A percentile compares a stretch with the other conserved stretches of the same genome.
phyloP scores from a whole-genome alignment of 35 echinoderm and acorn worm genomes.

The Apostichopus californicus region DNA sequence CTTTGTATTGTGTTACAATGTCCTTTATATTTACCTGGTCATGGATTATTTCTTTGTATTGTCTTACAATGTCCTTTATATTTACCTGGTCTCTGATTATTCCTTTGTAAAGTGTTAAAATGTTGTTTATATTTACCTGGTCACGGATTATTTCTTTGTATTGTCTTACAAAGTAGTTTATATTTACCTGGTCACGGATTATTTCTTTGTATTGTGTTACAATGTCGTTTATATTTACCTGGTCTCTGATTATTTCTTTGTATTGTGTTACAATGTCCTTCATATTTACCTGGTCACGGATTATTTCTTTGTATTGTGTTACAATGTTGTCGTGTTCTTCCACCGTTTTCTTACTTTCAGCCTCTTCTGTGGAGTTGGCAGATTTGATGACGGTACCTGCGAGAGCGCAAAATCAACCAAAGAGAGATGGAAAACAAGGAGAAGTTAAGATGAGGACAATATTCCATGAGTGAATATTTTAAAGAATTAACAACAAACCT shows the following conservation, averaged over 20 bases:
- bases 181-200: constrained; percentile 85
- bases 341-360: constrained; percentile 92
- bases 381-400: constrained; percentile 74
- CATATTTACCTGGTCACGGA: constrained; percentile 80
- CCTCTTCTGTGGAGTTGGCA: constrained; percentile 61
- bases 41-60: too few species aligned
- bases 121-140: too few species aligned
- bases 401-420: not conserved
- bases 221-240: constrained; percentile 50
- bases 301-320: constrained; percentile 96
- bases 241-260: too few species aligned
- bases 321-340: constrained; percentile 96
- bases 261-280: not conserved
- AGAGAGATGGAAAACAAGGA: not conserved
- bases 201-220: constrained; percentile 96
- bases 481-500: too few species aligned
- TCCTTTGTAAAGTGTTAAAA: too few species aligned
- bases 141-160: too few species aligned
- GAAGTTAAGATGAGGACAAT: too few species aligned
- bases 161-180: too few species aligned
- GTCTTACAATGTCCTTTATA: too few species aligned
- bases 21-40: not conserved
- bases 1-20: constrained; percentile 97
- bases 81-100: too few species aligned
- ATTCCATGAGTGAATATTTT: too few species aligned